phyloP scores from a whole-genome alignment of 1,140 invertebrate genomes.

The Euura saliciscinereae region DNA sequence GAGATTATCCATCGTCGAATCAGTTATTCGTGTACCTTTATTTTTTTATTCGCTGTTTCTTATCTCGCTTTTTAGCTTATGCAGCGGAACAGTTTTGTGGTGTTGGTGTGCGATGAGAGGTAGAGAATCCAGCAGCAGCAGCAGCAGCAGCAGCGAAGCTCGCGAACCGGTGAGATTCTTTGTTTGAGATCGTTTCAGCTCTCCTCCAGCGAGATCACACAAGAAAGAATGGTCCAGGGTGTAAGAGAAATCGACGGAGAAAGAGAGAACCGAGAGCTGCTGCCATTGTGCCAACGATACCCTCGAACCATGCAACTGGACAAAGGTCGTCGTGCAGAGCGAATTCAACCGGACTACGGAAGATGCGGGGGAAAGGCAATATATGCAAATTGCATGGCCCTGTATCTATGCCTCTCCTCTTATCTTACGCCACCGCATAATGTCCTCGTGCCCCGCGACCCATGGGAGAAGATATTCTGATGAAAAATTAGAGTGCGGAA shows the following conservation, averaged over 20 bases:
- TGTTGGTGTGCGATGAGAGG: background rate
- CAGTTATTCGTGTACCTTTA: background rate
- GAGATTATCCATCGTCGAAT: background rate
- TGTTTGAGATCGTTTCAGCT: conserved; percentile 12
- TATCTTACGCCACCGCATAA: background rate
- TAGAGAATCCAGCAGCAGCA: background rate
- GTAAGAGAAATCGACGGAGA: background rate
- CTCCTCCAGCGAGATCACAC: conserved; percentile 20
- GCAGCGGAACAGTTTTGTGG: conserved; percentile 44
- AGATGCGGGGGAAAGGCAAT: conserved; percentile 41
- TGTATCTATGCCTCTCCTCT: background rate
- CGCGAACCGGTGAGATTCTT: conserved; percentile 10
- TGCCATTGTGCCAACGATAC: conserved; percentile 44
- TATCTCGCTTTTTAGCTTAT: conserved; percentile 8
- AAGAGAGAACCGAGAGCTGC: conserved; percentile 36
- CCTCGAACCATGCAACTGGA: conserved; percentile 37
- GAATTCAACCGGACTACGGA: conserved; percentile 47
- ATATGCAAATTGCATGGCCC: conserved; percentile 43
- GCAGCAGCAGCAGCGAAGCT: conserved; percentile 5
- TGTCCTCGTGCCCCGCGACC: background rate
- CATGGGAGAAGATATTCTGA: no score
- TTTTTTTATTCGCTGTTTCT: background rate
- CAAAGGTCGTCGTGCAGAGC: conserved; percentile 53
- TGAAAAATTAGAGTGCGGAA: no score
- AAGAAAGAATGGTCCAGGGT: conserved; percentile 34